Percentiles rank a stretch among this genome's conserved stretches.
These are phyloP conservation scores for Lagopus leucura DNA, from an alignment of 2,113 vertebrate species.

Conservation along the genomic window DNA sequence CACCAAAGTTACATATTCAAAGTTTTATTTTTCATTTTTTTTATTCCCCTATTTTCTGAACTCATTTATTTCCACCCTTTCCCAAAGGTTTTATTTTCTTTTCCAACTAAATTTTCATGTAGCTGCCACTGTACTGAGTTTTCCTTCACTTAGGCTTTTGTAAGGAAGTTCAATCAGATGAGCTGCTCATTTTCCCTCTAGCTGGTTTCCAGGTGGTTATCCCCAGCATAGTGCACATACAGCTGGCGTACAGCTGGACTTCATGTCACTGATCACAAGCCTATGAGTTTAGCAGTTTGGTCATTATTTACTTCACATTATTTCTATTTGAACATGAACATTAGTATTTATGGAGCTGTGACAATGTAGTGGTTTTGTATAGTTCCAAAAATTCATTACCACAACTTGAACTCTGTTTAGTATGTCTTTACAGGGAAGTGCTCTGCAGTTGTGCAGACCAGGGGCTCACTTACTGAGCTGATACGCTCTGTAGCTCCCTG, in stretches of 20 bases:
- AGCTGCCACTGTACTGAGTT: background rate
- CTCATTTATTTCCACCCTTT: background rate
- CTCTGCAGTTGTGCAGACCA: background rate
- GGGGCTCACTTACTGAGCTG: background rate
- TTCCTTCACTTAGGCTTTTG: background rate
- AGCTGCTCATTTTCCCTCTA: background rate
- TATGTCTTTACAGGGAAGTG: fast-evolving
- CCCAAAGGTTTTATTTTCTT: background rate
- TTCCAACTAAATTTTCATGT: background rate
- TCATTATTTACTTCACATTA: background rate
- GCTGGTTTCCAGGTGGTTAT: background rate
- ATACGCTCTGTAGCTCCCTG: fast-evolving
- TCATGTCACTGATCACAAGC: background rate
- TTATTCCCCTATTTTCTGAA: background rate
- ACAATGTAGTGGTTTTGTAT: too few species aligned
- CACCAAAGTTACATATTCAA: fast-evolving
- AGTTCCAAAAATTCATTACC: background rate
- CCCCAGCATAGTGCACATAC: too few species aligned
- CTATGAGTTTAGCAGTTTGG: background rate
- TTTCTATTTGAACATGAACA: background rate
- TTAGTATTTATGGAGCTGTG: background rate
- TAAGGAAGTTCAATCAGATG: too few species aligned
- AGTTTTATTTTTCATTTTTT: background rate
- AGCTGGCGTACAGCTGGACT: background rate
- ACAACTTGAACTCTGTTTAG: background rate